phyloP scores from a whole-genome alignment of 2,113 vertebrate genomes.

The Rhinopomastus cyanomelas region DNA sequence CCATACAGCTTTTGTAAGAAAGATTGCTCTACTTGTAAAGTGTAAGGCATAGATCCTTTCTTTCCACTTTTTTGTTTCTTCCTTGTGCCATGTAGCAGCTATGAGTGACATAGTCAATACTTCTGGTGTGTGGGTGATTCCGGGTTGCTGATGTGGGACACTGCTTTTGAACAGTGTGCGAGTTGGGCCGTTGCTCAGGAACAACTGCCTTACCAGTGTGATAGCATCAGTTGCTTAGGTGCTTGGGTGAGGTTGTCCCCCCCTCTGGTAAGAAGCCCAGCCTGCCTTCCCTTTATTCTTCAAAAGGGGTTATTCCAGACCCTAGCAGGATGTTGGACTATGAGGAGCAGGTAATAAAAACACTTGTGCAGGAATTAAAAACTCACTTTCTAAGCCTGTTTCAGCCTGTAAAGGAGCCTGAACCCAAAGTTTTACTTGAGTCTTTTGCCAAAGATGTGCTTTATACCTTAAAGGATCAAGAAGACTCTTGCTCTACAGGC shows the following conservation, averaged over 20 bases:
- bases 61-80: background rate
- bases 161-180: background rate
- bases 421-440: background rate
- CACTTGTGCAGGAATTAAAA: background rate
- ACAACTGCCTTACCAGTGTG: background rate
- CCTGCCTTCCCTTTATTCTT: background rate
- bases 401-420: background rate
- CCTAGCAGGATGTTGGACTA: background rate
- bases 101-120: background rate
- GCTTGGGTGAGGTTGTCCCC: background rate
- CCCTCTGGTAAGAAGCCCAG: background rate
- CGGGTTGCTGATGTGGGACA: background rate
- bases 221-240: background rate
- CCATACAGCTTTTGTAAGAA: background rate
- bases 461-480: background rate
- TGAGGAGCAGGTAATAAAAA: background rate
- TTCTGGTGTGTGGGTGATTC: background rate
- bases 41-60: background rate
- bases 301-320: background rate
- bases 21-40: background rate
- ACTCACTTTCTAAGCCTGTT: background rate
- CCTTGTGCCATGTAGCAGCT: background rate
- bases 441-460: background rate
- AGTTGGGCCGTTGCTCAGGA: background rate
- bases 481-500: background rate